These are phyloP conservation scores for Arctocebus calabarensis DNA, from an alignment of 2,797 vertebrate species.

Conservation along the genomic window DNA sequence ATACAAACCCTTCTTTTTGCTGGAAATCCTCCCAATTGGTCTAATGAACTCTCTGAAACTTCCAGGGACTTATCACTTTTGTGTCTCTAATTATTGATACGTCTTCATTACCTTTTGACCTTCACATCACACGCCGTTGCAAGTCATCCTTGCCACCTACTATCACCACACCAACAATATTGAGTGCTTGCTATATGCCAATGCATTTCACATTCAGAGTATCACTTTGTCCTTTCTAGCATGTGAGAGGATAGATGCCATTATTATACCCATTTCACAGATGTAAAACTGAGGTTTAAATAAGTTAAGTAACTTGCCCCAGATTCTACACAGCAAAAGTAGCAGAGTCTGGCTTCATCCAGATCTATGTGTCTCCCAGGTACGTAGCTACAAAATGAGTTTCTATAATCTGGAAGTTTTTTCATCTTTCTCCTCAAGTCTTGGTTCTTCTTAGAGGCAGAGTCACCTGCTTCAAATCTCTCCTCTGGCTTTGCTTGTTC, in stretches of 20 bases:
- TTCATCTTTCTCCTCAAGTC: neutral
- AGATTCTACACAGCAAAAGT: neutral
- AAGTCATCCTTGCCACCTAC: neutral
- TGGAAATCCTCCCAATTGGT: neutral
- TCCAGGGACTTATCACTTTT: neutral
- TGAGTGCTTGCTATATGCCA: neutral
- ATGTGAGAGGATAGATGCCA: neutral
- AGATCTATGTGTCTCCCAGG: neutral
- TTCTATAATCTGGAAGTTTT: neutral
- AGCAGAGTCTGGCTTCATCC: neutral
- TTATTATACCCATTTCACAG: neutral
- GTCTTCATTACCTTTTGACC: neutral
- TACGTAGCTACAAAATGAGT: neutral
- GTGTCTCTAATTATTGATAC: neutral
- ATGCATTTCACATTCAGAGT: neutral
- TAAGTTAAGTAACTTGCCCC: neutral
- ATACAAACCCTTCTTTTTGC: neutral
- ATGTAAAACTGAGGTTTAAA: constrained; percentile 25
- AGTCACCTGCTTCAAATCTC: neutral
- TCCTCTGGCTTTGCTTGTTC: neutral
- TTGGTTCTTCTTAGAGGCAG: neutral
- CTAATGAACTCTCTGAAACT: neutral
- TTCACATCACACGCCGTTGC: neutral
- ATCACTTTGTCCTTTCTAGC: neutral
- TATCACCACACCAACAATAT: neutral